Evolutionary conservation across 2,113 vertebrate genomes (phyloP), one percentile per base, ranked within the genome.

Genomic region (Sinocyclocheilus anshuiensis): DNA sequence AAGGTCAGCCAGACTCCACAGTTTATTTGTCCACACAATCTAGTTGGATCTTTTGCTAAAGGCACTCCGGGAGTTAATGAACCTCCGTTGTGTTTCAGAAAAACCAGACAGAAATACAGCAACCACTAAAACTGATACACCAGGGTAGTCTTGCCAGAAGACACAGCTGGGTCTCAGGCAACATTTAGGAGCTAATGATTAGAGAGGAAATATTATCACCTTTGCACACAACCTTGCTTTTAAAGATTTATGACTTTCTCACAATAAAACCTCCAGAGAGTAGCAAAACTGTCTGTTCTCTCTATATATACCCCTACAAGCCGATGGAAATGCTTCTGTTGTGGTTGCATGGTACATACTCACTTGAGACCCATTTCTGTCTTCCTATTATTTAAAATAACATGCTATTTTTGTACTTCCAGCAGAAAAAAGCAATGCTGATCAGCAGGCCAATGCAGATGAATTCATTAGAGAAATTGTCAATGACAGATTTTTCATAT

Each of bases 21-120:
- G 81, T 77, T 86, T 81, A 88, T 83, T 85, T 84, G 78, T 77
- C 71, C 53, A 88, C 65, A 84, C 50, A 67, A 33, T 74, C 29
- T 57, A 78, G 67, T 45, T 20, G 33, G 67, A 86, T 55, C 29
- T 79, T 72, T 69, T 22, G 15, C 77, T 74, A 12, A 81, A 65
- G 79, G 79, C 79, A 9, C n/a, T 86, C 22, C 15, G 16, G 50
- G 26, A 53, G 24, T 42, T 74, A 87, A 80, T 87, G 86, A 84
- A 80, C 20, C 67, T 26, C 59, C 4, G 0, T 15, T 15, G 36
- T 80, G 53, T 71, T 84, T 69, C 48, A 13, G 29, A 84, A 84
- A 45, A 83, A 50, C 53, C 81, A 84, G 53, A 16, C 53, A 29
- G 67, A 84, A 72, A 75, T 59, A 75, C 50, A 16, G 55, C 22